Evolutionary conservation across 2,797 vertebrate species (phyloP).

Genomic region (Varecia variegata): DNA sequence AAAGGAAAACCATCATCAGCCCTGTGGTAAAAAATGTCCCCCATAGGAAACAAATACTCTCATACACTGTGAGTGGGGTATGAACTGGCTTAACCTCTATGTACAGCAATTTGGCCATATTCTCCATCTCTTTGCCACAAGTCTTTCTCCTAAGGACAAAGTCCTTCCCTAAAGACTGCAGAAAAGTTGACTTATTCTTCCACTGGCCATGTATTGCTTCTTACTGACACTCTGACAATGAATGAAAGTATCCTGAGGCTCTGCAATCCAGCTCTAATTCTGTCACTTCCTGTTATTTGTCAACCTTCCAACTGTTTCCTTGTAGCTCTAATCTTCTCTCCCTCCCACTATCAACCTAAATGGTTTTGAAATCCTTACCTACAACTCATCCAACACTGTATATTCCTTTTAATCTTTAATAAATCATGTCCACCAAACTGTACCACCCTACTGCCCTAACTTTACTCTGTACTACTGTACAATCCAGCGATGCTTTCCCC

Average conservation of each 20-base stretch:
- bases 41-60: neutral
- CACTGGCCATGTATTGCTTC: neutral
- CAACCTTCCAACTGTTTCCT: neutral
- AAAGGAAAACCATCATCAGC: neutral
- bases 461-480: neutral
- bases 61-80: neutral
- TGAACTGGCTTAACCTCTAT: neutral
- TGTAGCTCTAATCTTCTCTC: neutral
- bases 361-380: neutral
- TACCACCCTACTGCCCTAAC: neutral
- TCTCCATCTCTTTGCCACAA: neutral
- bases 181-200: neutral
- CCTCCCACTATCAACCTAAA: neutral
- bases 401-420: neutral
- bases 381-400: neutral
- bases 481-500: neutral
- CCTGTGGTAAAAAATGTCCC: neutral
- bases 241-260: neutral
- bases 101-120: neutral
- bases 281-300: neutral
- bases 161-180: neutral
- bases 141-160: neutral
- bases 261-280: neutral
- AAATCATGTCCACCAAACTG: neutral
- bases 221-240: neutral